phyloP scores from a whole-genome alignment of 1,140 invertebrate species.

The Capitella teleta region DNA sequence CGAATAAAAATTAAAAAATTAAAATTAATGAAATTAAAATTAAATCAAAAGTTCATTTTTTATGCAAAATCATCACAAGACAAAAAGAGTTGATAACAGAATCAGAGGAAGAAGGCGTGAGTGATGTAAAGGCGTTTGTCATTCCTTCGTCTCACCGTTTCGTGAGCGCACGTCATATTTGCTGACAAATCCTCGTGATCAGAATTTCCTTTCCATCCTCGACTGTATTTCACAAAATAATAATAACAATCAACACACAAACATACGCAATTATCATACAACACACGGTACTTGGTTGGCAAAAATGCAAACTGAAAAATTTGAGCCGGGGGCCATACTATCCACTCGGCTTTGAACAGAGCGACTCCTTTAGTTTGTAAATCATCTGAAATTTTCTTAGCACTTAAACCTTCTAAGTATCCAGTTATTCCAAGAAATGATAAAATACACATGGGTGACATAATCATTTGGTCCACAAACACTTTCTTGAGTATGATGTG shows the following conservation, averaged over 20 bases:
- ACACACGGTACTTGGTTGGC: conserved; percentile 67
- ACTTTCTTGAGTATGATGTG: conserved; percentile 70
- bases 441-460: conserved; percentile 70
- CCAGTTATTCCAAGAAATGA: conserved; percentile 70
- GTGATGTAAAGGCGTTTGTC: too few relatives aligned
- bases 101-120: too few relatives aligned
- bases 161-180: too few relatives aligned
- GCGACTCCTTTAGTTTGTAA: conserved; percentile 64
- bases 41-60: too few relatives aligned
- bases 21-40: too few relatives aligned
- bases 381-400: conserved; percentile 46
- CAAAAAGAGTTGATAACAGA: too few relatives aligned
- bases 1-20: too few relatives aligned
- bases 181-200: too few relatives aligned
- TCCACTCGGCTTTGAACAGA: conserved; percentile 69
- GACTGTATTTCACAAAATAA: conserved; percentile 64
- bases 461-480: conserved; percentile 72
- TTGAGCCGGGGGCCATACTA: conserved; percentile 70
- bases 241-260: conserved; percentile 83
- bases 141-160: too few relatives aligned
- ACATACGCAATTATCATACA: conserved; percentile 83
- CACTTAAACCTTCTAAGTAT: conserved; percentile 53
- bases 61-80: too few relatives aligned
- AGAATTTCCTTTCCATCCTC: conserved; percentile 10
- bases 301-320: conserved; percentile 79